phyloP scores from a whole-genome alignment of 2,888 invertebrate species.

The Argynnis bischoffii region DNA sequence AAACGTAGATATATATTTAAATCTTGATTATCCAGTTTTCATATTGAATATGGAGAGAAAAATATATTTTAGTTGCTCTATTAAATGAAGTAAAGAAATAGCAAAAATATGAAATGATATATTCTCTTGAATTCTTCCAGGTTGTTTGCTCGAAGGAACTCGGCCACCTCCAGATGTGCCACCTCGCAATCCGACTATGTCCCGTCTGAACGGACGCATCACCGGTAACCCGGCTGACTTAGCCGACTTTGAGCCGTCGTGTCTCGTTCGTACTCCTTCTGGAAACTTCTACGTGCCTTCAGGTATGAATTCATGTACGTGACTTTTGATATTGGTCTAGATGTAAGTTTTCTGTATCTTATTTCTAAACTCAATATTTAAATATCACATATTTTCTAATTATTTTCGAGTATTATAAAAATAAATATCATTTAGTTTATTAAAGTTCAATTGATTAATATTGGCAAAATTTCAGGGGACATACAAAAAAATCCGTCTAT shows the following conservation, averaged over 20 bases:
- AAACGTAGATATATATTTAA: no score
- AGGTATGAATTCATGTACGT: constrained; percentile 71
- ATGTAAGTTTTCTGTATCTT: constrained; percentile 3
- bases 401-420: neutral
- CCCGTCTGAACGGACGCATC: constrained; percentile 93
- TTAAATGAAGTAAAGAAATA: neutral
- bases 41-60: neutral
- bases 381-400: neutral
- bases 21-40: no score
- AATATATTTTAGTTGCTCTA: neutral
- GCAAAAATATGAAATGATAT: no score
- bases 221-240: constrained; percentile 90
- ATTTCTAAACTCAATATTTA: constrained; percentile 25
- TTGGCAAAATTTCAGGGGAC: constrained; percentile 85
- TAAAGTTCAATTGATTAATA: neutral
- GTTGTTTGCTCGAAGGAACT: constrained; percentile 92
- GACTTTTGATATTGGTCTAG: constrained; percentile 10
- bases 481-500: constrained; percentile 92
- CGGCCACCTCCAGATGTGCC: constrained; percentile 95
- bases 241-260: constrained; percentile 93
- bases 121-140: constrained; percentile 66
- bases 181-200: constrained; percentile 93
- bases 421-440: neutral
- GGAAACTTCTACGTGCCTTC: constrained; percentile 97
- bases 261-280: constrained; percentile 94